These are phyloP conservation scores for Conops quadrifasciatus DNA, from an alignment of 2,888 invertebrate genomes.

Conservation along the genomic window DNA sequence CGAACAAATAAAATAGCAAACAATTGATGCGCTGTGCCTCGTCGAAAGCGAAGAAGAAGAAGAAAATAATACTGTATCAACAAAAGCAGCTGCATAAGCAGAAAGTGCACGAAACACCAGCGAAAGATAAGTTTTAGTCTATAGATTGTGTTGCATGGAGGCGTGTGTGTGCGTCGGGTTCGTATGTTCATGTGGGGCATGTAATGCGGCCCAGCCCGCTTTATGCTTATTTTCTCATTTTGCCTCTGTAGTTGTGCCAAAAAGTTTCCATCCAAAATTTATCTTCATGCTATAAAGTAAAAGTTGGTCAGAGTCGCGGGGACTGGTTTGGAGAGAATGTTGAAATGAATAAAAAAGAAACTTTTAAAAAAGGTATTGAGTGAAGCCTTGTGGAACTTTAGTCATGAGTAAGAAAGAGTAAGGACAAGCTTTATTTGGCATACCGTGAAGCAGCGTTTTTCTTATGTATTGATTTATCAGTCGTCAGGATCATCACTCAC, in stretches of 20 bases:
- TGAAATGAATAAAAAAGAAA: too few species aligned
- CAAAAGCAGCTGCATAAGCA: not conserved
- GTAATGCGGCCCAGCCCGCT: conserved; percentile 20
- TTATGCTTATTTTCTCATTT: conserved; percentile 27
- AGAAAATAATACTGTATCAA: not conserved
- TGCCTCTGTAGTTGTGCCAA: conserved; percentile 29
- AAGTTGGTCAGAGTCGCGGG: too few species aligned
- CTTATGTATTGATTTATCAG: too few species aligned
- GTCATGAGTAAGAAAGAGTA: too few species aligned
- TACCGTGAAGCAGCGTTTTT: too few species aligned
- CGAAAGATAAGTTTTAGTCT: conserved; percentile 4
- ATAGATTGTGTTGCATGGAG: not conserved
- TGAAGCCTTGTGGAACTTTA: too few species aligned
- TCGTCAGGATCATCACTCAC: too few species aligned
- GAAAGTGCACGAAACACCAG: not conserved
- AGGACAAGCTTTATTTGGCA: too few species aligned
- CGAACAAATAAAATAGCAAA: conserved; percentile 15
- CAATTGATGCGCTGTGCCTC: not conserved
- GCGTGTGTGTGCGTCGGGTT: not conserved
- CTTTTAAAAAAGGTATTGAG: too few species aligned
- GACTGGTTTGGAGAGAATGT: too few species aligned
- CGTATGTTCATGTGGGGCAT: conserved; percentile 16
- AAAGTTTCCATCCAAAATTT: conserved; percentile 28
- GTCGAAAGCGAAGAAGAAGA: not conserved
- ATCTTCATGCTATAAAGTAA: conserved; percentile 1